phyloP scores from a whole-genome alignment of 1,140 invertebrate species.

The Nymphalis io region DNA sequence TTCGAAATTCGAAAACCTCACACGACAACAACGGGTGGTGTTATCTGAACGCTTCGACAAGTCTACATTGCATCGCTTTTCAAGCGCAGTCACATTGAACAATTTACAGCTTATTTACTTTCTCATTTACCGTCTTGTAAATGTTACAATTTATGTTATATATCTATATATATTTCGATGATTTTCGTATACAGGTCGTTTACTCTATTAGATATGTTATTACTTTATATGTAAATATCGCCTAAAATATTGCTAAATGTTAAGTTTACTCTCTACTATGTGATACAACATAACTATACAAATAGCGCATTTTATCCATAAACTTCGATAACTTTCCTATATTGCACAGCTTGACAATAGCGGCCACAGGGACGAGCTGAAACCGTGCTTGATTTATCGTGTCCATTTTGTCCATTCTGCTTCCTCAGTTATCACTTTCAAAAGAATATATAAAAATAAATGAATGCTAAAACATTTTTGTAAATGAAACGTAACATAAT shows the following conservation, averaged over 20 bases:
- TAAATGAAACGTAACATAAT: too few relatives aligned
- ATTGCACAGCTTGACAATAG: conserved; percentile 7
- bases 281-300: too few relatives aligned
- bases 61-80: conserved; percentile 5
- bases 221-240: too few relatives aligned
- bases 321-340: conserved; percentile 1
- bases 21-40: neutral
- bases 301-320: neutral
- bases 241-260: too few relatives aligned
- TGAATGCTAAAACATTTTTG: neutral
- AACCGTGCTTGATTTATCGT: neutral
- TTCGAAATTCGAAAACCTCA: neutral
- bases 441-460: neutral
- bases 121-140: neutral
- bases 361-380: neutral
- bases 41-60: conserved; percentile 4
- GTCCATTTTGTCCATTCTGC: neutral
- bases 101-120: neutral
- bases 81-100: conserved; percentile 5
- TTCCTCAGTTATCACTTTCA: neutral
- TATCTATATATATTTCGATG: neutral
- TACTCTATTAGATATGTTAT: neutral
- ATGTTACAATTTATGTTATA: neutral
- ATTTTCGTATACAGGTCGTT: neutral
- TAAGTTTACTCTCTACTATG: too few relatives aligned